These are phyloP conservation scores for Tetragonisca angustula DNA, from an alignment of 2,888 invertebrate species.

Conservation along the genomic window DNA sequence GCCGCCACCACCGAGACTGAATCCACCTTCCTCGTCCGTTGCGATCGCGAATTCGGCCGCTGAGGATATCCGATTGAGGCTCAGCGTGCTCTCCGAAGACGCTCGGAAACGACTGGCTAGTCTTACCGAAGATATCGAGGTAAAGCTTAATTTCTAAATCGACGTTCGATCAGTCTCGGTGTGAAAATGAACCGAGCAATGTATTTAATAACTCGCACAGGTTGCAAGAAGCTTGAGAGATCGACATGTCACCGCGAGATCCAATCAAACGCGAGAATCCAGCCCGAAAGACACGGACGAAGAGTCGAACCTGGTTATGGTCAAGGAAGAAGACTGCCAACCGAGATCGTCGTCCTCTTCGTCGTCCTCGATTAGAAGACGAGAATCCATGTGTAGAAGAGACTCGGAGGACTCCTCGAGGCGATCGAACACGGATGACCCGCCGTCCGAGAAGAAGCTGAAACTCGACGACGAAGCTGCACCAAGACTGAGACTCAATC, in stretches of 20 bases:
- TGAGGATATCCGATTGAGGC: constrained; percentile 79
- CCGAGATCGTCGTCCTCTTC: constrained; percentile 70
- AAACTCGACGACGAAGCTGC: constrained; percentile 81
- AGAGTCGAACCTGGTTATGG: constrained; percentile 65
- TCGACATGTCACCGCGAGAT: constrained; percentile 66
- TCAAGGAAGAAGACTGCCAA: constrained; percentile 74
- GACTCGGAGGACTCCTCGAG: constrained; percentile 78
- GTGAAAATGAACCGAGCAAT: background rate
- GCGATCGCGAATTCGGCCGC: constrained; percentile 68
- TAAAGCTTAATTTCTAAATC: constrained; percentile 38
- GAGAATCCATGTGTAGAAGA: constrained; percentile 70
- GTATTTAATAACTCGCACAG: constrained; percentile 24
- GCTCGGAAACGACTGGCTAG: constrained; percentile 78
- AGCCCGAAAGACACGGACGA: constrained; percentile 79
- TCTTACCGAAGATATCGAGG: constrained; percentile 81
- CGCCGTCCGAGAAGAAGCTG: constrained; percentile 77
- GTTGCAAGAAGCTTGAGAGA: constrained; percentile 58
- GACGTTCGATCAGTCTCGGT: background rate
- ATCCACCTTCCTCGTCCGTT: constrained; percentile 52
- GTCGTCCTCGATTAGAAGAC: constrained; percentile 64
- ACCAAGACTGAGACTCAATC: constrained; percentile 91
- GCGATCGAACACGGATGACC: constrained; percentile 71
- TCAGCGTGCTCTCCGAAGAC: constrained; percentile 80
- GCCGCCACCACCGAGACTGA: constrained; percentile 79
- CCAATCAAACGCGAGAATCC: constrained; percentile 71